Evolutionary conservation across 2,888 invertebrate species (phyloP).

Genomic region (Conops quadrifasciatus): DNA sequence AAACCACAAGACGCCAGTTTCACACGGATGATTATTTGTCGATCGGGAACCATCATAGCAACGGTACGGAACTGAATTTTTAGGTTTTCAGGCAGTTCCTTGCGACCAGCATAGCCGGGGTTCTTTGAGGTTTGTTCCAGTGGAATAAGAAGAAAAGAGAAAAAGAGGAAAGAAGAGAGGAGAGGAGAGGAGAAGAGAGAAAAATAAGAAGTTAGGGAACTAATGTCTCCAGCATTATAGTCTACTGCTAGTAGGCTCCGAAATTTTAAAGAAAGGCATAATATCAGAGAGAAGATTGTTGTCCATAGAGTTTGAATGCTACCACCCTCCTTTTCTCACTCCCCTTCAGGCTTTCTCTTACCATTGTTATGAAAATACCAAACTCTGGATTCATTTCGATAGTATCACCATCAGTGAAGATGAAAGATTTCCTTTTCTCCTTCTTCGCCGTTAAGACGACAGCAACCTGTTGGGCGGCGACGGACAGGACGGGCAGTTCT

Average conservation of each 20-base stretch:
- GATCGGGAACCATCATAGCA: slow-evolving; percentile 98
- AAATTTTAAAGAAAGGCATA: too few relatives aligned
- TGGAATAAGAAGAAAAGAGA: too few relatives aligned
- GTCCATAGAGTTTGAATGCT: too few relatives aligned
- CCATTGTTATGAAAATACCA: slow-evolving; percentile 98
- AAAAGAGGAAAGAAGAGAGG: too few relatives aligned
- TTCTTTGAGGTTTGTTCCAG: slow-evolving; percentile 70
- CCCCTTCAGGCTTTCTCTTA: slow-evolving; percentile 58
- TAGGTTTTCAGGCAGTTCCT: slow-evolving; percentile 94
- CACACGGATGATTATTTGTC: slow-evolving; percentile 96
- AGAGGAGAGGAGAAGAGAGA: too few relatives aligned
- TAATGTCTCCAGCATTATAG: too few relatives aligned
- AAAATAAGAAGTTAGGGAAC: too few relatives aligned
- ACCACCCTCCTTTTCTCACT: too few relatives aligned
- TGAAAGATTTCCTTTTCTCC: slow-evolving; percentile 88
- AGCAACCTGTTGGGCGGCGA: slow-evolving; percentile 97
- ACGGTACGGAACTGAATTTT: slow-evolving; percentile 98
- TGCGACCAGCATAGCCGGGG: slow-evolving; percentile 96
- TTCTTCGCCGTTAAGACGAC: slow-evolving; percentile 91
- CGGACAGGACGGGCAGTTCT: slow-evolving; percentile 91
- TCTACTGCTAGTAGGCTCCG: too few relatives aligned
- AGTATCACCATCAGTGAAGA: slow-evolving; percentile 93
- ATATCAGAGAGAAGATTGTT: too few relatives aligned
- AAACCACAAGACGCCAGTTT: slow-evolving; percentile 97
- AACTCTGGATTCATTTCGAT: slow-evolving; percentile 95